Evolutionary conservation across 2,797 vertebrate genomes (phyloP).

Genomic region (Tenualosa ilisha): DNA sequence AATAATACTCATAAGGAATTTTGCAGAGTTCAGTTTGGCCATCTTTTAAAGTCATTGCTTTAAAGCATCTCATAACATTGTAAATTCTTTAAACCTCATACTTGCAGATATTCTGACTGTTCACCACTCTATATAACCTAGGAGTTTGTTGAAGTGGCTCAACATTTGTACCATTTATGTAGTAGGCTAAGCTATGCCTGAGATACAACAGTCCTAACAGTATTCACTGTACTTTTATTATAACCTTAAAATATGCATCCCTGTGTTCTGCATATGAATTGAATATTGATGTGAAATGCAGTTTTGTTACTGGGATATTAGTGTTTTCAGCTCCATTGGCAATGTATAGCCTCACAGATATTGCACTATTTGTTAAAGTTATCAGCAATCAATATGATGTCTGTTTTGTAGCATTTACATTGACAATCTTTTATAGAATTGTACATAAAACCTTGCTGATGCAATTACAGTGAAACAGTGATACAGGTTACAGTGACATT

Average conservation of each 20-base stretch:
- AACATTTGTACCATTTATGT: slow-evolving; percentile 13
- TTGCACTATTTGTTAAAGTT: slow-evolving; percentile 54
- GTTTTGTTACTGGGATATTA: slow-evolving; percentile 77
- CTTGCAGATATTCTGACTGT: slow-evolving; percentile 67
- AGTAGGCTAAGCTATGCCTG: slow-evolving; percentile 21
- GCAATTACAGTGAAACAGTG: slow-evolving; percentile 15
- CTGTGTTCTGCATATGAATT: slow-evolving; percentile 36
- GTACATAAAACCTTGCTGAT: neutral
- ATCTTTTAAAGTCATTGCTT: neutral
- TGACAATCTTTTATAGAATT: slow-evolving; percentile 11
- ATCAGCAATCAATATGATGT: slow-evolving; percentile 34
- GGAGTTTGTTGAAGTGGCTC: slow-evolving; percentile 63
- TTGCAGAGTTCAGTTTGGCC: neutral
- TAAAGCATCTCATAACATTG: neutral
- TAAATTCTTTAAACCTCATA: neutral
- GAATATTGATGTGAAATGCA: slow-evolving; percentile 69
- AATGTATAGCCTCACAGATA: slow-evolving; percentile 61
- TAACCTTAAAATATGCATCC: slow-evolving; percentile 24
- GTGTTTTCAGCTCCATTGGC: slow-evolving; percentile 79
- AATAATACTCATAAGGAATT: slow-evolving; percentile 41
- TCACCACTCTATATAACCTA: slow-evolving; percentile 76
- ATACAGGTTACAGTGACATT: slow-evolving; percentile 3
- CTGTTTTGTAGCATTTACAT: slow-evolving; percentile 29
- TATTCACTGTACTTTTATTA: slow-evolving; percentile 32
- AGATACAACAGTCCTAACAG: slow-evolving; percentile 18